A percentile compares a stretch with the other conserved stretches of the same genome.
Conservation (phyloP, 2,888 invertebrate genomes). For the Patella caerulea region DNA sequence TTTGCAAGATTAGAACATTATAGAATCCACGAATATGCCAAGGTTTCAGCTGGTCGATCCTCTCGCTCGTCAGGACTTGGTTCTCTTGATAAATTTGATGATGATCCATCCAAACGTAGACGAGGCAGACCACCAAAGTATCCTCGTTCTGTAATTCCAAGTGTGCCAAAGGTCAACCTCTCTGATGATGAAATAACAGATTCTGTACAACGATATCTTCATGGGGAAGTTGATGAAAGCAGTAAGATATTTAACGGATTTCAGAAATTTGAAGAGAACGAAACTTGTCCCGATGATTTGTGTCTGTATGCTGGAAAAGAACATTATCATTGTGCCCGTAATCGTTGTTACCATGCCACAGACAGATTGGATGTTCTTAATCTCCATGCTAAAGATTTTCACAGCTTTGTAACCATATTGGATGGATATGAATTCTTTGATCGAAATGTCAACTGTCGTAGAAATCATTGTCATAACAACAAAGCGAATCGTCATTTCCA, state of each 20-base stretch:
- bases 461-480: constrained; percentile 79
- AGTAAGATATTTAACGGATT: constrained; percentile 61
- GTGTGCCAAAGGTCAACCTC: constrained; percentile 65
- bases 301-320: constrained; percentile 81
- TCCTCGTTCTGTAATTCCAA: constrained; percentile 68
- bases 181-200: constrained; percentile 54
- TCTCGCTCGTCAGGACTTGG: constrained; percentile 32
- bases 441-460: constrained; percentile 80
- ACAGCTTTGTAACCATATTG: constrained; percentile 84
- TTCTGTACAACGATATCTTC: constrained; percentile 37
- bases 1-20: constrained; percentile 83
- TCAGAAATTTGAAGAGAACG: constrained; percentile 56
- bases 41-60: constrained; percentile 53
- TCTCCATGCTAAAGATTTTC: constrained; percentile 88
- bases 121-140: constrained; percentile 97
- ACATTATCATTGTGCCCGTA: constrained; percentile 89
- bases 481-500: constrained; percentile 83
- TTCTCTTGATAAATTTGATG: constrained; percentile 19
- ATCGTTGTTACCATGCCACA: constrained; percentile 86
- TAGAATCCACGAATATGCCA: constrained; percentile 84
- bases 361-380: constrained; percentile 84
- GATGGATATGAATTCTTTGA: constrained; percentile 91
- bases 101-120: constrained; percentile 79
- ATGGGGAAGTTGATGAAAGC: constrained; percentile 25
- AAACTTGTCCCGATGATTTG: constrained; percentile 80